phyloP scores from a whole-genome alignment of 2,888 invertebrate genomes.

The Acronicta aceris region DNA sequence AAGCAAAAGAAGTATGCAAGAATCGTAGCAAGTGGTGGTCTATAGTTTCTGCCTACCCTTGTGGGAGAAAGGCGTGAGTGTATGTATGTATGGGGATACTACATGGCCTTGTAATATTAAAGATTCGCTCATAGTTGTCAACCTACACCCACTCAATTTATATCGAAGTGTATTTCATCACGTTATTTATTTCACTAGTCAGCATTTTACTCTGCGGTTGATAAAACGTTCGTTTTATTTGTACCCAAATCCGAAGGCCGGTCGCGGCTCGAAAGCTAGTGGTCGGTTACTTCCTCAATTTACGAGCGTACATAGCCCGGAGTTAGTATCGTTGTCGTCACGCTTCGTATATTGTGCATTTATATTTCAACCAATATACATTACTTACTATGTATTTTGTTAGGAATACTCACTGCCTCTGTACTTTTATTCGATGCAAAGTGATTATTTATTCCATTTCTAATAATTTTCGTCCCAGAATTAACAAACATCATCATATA shows the following conservation, averaged over 20 bases:
- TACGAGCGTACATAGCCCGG: conserved; percentile 77
- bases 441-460: conserved; percentile 18
- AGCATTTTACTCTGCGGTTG: conserved; percentile 76
- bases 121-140: too few species aligned
- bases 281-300: conserved; percentile 82
- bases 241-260: conserved; percentile 81
- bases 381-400: conserved; percentile 62
- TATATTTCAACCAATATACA: conserved; percentile 76
- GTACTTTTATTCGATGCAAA: conserved; percentile 28
- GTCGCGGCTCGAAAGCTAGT: conserved; percentile 68
- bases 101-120: too few species aligned
- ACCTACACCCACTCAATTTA: not conserved
- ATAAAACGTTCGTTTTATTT: conserved; percentile 82
- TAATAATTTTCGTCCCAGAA: conserved; percentile 4
- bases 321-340: conserved; percentile 84
- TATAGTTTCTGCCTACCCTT: too few species aligned
- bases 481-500: too few species aligned
- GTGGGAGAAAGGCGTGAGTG: too few species aligned
- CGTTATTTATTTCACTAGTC: conserved; percentile 45
- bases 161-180: conserved; percentile 3
- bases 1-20: too few species aligned
- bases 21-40: too few species aligned
- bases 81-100: too few species aligned
- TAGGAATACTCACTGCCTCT: conserved; percentile 50
- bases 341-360: conserved; percentile 82